Evolutionary conservation across 1,140 invertebrate species (phyloP), one percentile per base, ranked within the genome.

Genomic region (Cecropterus lyciades): DNA sequence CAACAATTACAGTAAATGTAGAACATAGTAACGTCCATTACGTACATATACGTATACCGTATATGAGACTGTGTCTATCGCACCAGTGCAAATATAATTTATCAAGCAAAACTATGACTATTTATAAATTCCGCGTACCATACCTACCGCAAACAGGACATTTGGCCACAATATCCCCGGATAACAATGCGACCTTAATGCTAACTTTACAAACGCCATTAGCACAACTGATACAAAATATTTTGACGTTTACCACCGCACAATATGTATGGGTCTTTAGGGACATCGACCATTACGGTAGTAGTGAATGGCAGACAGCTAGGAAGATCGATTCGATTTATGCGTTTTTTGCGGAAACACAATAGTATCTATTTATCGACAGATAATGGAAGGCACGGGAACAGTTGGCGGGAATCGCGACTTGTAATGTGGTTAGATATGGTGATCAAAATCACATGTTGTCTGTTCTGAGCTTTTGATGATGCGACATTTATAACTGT

Each of bases 371-470:
- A 88, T 84, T 85, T 90, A 91, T 89, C 72, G 86, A 89, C 72
- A 89, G 86, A 90, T 90, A 89, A 89, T 87, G 69, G 70, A 72
- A 72, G 69, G 70, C 73, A 65, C 65, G 72, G 79, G 69, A 84
- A 87, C 88, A 88, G 78, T 87, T 87, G 89, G 85, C 80, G 74
- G 74, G 73, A 76, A 87, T 82, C 77, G 78, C 79, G 80, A 74
- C 65, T 80, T 76, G 82, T 89, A 79, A 89, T 84, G 87, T 76
- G 87, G 87, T 91, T 92, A 87, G 89, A 70, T 85, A 87, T 85
- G 89, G 87, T 84, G 82, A 89, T 90, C 89, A 85, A 75, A 85
- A 87, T 91, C 89, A 90, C 79, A 89, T 89, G 86, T 83, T 77
- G 77, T 76, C 74, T 76, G 77, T 82, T 75, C 65, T 33, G 59